Evolutionary conservation across 2,113 vertebrate species (phyloP), one percentile per base, ranked within the genome.

Genomic region (Cyprinodon variegatus): DNA sequence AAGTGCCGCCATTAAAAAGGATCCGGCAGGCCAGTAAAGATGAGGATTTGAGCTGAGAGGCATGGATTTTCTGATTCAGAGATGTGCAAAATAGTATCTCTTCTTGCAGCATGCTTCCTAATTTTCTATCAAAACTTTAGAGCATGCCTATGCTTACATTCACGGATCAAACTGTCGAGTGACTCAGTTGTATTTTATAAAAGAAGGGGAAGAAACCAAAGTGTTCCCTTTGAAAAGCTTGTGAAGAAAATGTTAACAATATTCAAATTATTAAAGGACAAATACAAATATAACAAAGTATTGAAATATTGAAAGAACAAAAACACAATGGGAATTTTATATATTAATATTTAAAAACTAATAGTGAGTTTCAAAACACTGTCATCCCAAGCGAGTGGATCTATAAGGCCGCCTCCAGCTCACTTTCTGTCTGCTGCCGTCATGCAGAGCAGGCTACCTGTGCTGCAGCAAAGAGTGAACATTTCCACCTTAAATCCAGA

Each of bases 21-120:
- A 75, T 80, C 62, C 67, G 72, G 83, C 74, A 79, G 84, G 76
- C 75, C 85, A 72, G 84, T 82, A 83, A 89, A 86, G 80, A 76
- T 76, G 67, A 81, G 83, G 84, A 89, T 93, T 91, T 90, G 76
- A 86, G 90, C 88, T 78, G 66, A 91, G 86, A 91, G 79, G 83
- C 89, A 87, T 79, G 37, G 66, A 78, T 89, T 90, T 90, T 89
- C 84, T 20, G 2, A 78, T 84, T 83, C 73, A 48, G 65, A 73
- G 65, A 81, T 69, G 41, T 6, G 38, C 67, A 69, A 82, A 88
- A 75, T 83, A 59, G 78, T 91, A 92, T 93, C 88, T 88, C 77
- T 43, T 61, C 74, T 65, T 65, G 22, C 86, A 88, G 90, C 83
- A 83, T 37, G 82, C 62, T 11, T 61, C 70, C 61, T 75, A 64